Percentiles rank a stretch among this genome's conserved stretches.
phyloP scores from a whole-genome alignment of 2,797 vertebrate genomes.

The Sebastiscus tertius region DNA sequence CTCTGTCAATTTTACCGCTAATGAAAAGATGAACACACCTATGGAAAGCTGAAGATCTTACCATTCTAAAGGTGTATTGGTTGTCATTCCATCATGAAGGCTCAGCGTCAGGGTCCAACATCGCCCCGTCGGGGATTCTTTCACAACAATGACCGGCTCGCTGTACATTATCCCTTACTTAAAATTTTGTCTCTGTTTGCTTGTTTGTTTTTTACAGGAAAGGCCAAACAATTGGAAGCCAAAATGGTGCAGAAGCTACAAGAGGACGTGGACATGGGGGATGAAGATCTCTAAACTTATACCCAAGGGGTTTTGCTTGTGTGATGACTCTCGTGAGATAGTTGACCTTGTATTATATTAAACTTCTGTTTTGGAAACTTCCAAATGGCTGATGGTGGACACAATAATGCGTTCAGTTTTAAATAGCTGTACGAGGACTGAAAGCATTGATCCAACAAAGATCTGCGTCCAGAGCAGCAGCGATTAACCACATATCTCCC shows the following conservation, averaged over 20 bases:
- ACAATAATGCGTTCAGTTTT: constrained; percentile 2
- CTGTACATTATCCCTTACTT: neutral
- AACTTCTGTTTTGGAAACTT: constrained; percentile 30
- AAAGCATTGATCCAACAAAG: neutral
- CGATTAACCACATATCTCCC: neutral
- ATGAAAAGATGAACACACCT: fast-evolving
- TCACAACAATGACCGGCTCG: too few species aligned
- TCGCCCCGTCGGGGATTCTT: too few species aligned
- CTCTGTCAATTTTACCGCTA: too few species aligned
- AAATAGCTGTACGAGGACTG: neutral
- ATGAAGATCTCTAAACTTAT: constrained; percentile 61
- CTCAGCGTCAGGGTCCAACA: too few species aligned
- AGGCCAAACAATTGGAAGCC: constrained; percentile 91
- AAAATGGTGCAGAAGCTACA: constrained; percentile 96
- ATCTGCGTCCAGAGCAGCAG: neutral
- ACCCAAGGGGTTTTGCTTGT: neutral
- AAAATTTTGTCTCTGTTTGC: neutral
- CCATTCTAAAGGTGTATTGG: too few species aligned
- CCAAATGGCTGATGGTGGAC: constrained; percentile 5
- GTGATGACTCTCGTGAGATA: neutral
- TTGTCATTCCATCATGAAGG: too few species aligned
- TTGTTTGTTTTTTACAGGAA: constrained; percentile 78
- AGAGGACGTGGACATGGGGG: constrained; percentile 92
- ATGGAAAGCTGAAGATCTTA: too few species aligned
- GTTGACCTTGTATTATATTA: constrained; percentile 20